Evolutionary conservation across 1,140 invertebrate species (phyloP).

Genomic region (Papilio dardanus): DNA sequence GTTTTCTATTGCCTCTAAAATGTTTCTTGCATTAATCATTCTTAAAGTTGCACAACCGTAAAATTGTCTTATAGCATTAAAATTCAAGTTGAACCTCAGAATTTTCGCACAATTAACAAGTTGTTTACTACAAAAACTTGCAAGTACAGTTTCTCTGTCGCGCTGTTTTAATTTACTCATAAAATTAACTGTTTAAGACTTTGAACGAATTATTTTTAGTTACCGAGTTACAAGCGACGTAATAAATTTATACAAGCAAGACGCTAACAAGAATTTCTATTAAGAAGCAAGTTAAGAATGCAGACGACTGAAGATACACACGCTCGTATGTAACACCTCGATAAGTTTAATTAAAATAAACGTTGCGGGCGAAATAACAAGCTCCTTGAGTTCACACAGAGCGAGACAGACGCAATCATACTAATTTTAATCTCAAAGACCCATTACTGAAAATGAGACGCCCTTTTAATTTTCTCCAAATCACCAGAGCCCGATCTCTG

Average conservation of each 20-base stretch:
- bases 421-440: conserved; percentile 70
- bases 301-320: conserved; percentile 47
- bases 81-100: conserved; percentile 32
- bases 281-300: conserved; percentile 43
- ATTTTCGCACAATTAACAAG: conserved; percentile 32
- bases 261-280: conserved; percentile 49
- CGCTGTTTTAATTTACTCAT: conserved; percentile 25
- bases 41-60: conserved; percentile 38
- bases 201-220: conserved; percentile 24
- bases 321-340: conserved; percentile 50
- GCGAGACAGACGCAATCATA: conserved; percentile 63
- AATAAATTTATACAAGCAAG: conserved; percentile 23
- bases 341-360: conserved; percentile 72
- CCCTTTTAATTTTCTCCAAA: conserved; percentile 76
- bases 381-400: conserved; percentile 51
- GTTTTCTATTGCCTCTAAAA: conserved; percentile 63
- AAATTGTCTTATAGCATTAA: conserved; percentile 29
- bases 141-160: conserved; percentile 23
- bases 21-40: conserved; percentile 69
- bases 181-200: conserved; percentile 26
- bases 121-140: conserved; percentile 24
- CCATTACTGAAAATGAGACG: conserved; percentile 68
- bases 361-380: conserved; percentile 58
- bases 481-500: conserved; percentile 65
- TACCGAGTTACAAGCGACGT: conserved; percentile 4